Base-by-base conservation (phyloP, 2,888 invertebrate species). In the Himalopsyche anomala region DNA sequence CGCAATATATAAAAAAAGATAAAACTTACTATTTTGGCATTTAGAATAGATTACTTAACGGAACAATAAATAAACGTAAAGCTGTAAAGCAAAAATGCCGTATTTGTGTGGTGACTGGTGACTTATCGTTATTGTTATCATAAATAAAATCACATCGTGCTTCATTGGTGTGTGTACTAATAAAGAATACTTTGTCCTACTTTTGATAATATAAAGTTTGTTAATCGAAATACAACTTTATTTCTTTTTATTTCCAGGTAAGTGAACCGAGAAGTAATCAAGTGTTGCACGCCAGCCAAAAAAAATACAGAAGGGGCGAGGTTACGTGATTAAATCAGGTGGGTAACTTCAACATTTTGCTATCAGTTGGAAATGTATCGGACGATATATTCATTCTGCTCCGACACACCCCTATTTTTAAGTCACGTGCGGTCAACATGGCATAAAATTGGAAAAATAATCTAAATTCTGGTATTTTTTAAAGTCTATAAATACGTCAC, bases 231-330 rank as follows among this genome's bases (percentile, higher is more conserved):
- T 80, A 51, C 51, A 51, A 54, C 40, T 74, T 28, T 74, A 45
- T 85, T 85, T 85, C 82, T 87, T 51, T 80, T 74, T 86, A 74
- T 87, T 83, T 82, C 40, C 84, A 87, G 86, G 86, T 87, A 83
- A 87, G 84, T 62, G 6, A 36, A 45, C 45, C 40, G 42, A 80
- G 55, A 55, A 62, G 81, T 84, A 86, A 79, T 86, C 62, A 40
- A 74, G 51, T 51, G 19, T 55, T 83, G 69, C 80, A 87, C 82
- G 84, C 84, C 56, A 87, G 38, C n/a, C 36, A 45, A 19, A 80
- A 15, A 84, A 82, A 45, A n/a, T 42, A 82, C 36, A 17, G 17
- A 54, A 54, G 51, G 81, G 82, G 62, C 51, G 81, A 84, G 81
- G 0, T 19, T 82, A 79, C 28, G 42, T 56, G 84, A 86, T 86